Percentiles rank a stretch among this genome's conserved stretches.
These are phyloP conservation scores for Phrynosoma blainvillii DNA, from an alignment of 2,113 vertebrate genomes.

Conservation along the genomic window DNA sequence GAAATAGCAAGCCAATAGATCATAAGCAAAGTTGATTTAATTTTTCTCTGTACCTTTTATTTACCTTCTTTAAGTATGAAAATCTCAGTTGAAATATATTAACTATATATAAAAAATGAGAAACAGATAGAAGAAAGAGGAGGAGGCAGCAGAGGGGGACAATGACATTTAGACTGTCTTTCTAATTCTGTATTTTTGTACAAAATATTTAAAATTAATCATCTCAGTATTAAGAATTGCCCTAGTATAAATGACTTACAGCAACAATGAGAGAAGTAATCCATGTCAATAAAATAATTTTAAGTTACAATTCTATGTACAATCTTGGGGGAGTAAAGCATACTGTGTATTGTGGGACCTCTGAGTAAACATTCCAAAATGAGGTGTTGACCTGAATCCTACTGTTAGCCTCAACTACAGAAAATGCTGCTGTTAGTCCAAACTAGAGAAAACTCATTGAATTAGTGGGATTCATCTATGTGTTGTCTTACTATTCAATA, in stretches of 20 bases:
- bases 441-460: too few relatives aligned
- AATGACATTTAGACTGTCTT: too few relatives aligned
- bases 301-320: neutral
- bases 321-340: neutral
- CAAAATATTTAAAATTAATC: neutral
- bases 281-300: neutral
- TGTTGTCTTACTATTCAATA: too few relatives aligned
- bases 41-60: neutral
- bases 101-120: neutral
- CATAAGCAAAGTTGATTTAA: constrained; percentile 1
- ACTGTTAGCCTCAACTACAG: too few relatives aligned
- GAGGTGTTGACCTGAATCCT: too few relatives aligned
- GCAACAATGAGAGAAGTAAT: neutral
- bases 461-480: too few relatives aligned
- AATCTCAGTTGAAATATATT: neutral
- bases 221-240: neutral
- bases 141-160: too few relatives aligned
- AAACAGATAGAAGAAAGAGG: neutral
- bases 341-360: neutral
- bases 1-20: neutral
- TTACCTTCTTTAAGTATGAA: neutral
- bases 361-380: neutral
- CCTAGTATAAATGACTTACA: neutral
- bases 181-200: neutral
- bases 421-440: too few relatives aligned